These are phyloP conservation scores for Drosophila anomalata DNA, from an alignment of 2,888 invertebrate species.

Conservation along the genomic window DNA sequence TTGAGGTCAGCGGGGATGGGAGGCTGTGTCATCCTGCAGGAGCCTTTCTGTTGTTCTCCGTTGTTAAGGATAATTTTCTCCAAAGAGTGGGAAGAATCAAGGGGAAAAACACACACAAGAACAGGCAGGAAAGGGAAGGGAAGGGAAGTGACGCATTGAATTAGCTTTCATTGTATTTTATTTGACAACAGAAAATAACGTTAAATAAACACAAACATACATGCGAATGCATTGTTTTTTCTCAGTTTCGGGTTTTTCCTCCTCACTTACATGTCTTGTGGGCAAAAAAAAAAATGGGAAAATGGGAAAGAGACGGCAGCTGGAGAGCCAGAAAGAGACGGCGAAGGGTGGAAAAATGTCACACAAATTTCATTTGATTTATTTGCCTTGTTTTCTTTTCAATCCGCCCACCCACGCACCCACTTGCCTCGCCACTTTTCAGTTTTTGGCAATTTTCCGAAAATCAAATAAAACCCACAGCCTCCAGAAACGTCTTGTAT, in stretches of 20 bases:
- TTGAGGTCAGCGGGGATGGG: slow-evolving; percentile 51
- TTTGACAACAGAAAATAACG: slow-evolving; percentile 65
- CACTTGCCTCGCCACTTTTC: slow-evolving; percentile 12
- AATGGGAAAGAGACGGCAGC: not conserved
- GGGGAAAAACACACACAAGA: slow-evolving; percentile 2
- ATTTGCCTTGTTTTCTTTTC: slow-evolving; percentile 77
- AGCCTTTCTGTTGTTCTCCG: slow-evolving; percentile 38
- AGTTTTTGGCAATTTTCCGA: slow-evolving; percentile 64
- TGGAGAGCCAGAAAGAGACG: not conserved
- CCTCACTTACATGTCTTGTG: slow-evolving; percentile 70
- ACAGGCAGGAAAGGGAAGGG: not conserved
- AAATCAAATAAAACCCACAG: slow-evolving; percentile 51
- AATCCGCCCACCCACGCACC: slow-evolving; percentile 36
- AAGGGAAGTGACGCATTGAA: slow-evolving; percentile 49
- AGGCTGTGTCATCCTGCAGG: slow-evolving; percentile 1
- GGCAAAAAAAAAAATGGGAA: slow-evolving; percentile 1
- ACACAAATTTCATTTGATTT: slow-evolving; percentile 77
- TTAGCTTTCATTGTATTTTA: slow-evolving; percentile 55
- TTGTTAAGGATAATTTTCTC: slow-evolving; percentile 44
- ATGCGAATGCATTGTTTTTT: slow-evolving; percentile 53
- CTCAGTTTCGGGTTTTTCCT: slow-evolving; percentile 3
- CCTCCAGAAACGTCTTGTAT: not conserved
- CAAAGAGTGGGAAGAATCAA: not conserved
- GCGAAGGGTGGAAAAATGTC: slow-evolving; percentile 30
- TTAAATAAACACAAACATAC: slow-evolving; percentile 64